Evolutionary conservation across 2,113 vertebrate species (phyloP), one percentile per base, ranked within the genome.

Genomic region (Hippocampus guttulatus): DNA sequence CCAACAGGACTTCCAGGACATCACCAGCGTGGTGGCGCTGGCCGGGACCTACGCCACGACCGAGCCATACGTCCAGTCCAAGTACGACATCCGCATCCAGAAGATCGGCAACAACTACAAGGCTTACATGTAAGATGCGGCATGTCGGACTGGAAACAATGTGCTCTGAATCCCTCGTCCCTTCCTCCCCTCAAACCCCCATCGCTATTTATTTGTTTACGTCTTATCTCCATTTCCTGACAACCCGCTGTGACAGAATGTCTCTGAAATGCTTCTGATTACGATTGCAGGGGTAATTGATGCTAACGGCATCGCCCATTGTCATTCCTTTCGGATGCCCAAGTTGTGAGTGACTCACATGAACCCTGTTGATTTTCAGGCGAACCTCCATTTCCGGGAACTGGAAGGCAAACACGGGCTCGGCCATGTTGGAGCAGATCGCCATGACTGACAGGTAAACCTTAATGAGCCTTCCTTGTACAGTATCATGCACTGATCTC

Each of bases 71-170:
- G 91, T 98, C 0, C 94, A 94, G 80, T 98, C 96, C 92, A 99
- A 98, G 78, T 99, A 98, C 0, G 97, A 98, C 89, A 96, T 98
- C 82, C 92, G 95, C 78, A 94, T 98, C 88, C 97, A 98, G 93
- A 99, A 99, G 89, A 99, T 98, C 0, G 97, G 96, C 68, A 94
- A 38, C 92, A 98, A 98, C 92, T 98, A 98, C 92, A 99, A 99
- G 89, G 96, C 96, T 5, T 99, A 98, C 92, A 98, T 99, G 97
- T 99, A 89, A 95, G 33, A 23, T n/a, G 1, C 25, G 14, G 23
- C 43, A 10, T 45, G 47, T 49, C 10, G 16, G 2, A 3, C 30
- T 1, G 58, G 63, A 45, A 45, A 64, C 41, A 61, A 23, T 8
- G 15, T 38, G 21, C 21, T 23, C 20, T 8, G n/a, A 55, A 55